Percentiles rank a stretch among this genome's conserved stretches.
These are phyloP conservation scores for Trogon surrucura DNA, from an alignment of 2,113 vertebrate species.

Conservation along the genomic window DNA sequence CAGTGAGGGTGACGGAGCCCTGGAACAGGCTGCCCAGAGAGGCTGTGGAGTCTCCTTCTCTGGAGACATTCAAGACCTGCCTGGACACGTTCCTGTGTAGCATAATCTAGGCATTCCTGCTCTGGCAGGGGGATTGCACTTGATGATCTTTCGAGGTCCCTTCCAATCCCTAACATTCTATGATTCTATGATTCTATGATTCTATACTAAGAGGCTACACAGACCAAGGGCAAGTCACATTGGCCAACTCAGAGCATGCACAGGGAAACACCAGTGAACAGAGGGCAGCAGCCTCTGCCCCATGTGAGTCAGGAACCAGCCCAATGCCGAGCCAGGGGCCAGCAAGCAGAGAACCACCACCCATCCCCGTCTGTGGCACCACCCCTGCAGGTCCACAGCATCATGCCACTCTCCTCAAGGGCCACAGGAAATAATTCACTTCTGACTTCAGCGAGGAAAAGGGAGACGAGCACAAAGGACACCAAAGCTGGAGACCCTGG, in stretches of 20 bases:
- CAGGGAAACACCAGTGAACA: background rate
- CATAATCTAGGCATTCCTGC: too few relatives aligned
- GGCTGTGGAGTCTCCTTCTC: too few relatives aligned
- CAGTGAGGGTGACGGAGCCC: too few relatives aligned
- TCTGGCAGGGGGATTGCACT: too few relatives aligned
- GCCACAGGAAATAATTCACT: background rate
- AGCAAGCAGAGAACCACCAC: background rate
- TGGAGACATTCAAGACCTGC: too few relatives aligned
- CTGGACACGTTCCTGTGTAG: too few relatives aligned
- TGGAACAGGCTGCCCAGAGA: too few relatives aligned
- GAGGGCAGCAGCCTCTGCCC: background rate
- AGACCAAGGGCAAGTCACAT: background rate
- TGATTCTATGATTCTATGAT: too few relatives aligned
- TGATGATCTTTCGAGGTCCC: too few relatives aligned
- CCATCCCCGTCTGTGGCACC: background rate
- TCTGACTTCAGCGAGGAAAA: background rate
- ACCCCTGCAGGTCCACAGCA: background rate
- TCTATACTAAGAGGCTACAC: fast-evolving
- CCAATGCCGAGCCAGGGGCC: background rate
- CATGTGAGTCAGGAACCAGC: background rate
- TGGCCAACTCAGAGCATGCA: background rate
- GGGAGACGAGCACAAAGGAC: background rate
- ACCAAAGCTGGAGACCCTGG: background rate
- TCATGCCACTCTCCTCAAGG: background rate
- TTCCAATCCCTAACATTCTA: too few relatives aligned